These are phyloP conservation scores for Drosophila bunnanda DNA, from an alignment of 2,888 invertebrate species.

Conservation along the genomic window DNA sequence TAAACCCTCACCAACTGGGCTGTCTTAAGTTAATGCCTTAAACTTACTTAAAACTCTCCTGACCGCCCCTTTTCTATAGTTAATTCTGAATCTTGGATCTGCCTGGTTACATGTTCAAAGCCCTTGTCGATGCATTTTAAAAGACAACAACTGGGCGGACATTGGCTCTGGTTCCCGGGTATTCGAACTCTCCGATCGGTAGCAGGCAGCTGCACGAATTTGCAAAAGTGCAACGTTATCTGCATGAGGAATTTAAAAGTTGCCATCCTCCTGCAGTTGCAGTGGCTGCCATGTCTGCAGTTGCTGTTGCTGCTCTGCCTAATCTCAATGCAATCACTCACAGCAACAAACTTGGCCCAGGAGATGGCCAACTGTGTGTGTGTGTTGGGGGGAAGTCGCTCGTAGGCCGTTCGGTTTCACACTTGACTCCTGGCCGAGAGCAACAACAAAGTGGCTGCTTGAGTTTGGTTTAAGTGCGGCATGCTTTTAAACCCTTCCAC, in stretches of 20 bases:
- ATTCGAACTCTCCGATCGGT: slow-evolving; percentile 26
- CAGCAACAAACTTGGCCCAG: slow-evolving; percentile 50
- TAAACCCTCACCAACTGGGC: too few relatives aligned
- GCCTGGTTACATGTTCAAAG: slow-evolving; percentile 11
- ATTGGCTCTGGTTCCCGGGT: slow-evolving; percentile 24
- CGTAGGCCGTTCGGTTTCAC: slow-evolving; percentile 42
- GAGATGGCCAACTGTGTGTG: slow-evolving; percentile 13
- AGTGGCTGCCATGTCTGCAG: slow-evolving; percentile 14
- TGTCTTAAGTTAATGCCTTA: too few relatives aligned
- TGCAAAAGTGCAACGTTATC: slow-evolving; percentile 72
- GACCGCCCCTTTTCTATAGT: neutral
- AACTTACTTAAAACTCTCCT: neutral
- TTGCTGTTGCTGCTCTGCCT: slow-evolving; percentile 55
- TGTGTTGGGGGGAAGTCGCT: slow-evolving; percentile 13
- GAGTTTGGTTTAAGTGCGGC: slow-evolving; percentile 71
- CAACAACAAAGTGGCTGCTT: slow-evolving; percentile 71
- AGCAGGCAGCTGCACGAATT: slow-evolving; percentile 43
- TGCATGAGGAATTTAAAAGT: slow-evolving; percentile 61
- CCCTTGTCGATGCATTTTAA: slow-evolving; percentile 72
- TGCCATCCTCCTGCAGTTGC: slow-evolving; percentile 41
- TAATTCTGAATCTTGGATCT: slow-evolving; percentile 10
- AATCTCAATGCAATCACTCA: slow-evolving; percentile 80
- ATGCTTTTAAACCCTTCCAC: slow-evolving; percentile 62
- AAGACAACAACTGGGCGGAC: slow-evolving; percentile 60
- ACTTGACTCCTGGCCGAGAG: slow-evolving; percentile 33